These are phyloP conservation scores for Eidolon helvum DNA, from an alignment of 2,113 vertebrate species.

Conservation along the genomic window DNA sequence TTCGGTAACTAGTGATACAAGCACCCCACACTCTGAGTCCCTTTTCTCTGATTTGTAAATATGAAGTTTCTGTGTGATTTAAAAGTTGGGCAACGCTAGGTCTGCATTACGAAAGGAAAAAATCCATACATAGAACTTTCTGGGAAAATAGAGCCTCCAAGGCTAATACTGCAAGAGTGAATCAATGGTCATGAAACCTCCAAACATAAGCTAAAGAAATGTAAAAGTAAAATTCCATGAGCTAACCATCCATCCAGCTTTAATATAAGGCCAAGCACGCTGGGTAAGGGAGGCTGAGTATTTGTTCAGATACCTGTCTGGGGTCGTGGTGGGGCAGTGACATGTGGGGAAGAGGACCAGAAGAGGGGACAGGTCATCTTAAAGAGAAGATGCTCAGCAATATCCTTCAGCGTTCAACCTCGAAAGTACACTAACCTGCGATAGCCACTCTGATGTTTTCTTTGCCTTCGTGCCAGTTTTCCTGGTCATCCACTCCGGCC, in stretches of 20 bases:
- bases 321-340: rapidly evolving
- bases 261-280: background rate
- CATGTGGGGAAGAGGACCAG: background rate
- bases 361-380: background rate
- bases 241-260: no score
- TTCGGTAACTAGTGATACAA: background rate
- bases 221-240: background rate
- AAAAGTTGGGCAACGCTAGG: background rate
- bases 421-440: slow-evolving; percentile 84
- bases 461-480: slow-evolving; percentile 93
- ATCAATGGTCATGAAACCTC: background rate
- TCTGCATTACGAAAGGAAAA: background rate
- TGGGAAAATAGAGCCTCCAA: background rate
- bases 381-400: background rate
- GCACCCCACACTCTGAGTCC: background rate
- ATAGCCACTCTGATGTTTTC: slow-evolving; percentile 93
- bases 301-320: background rate
- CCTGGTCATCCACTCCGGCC: slow-evolving; percentile 87
- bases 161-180: background rate
- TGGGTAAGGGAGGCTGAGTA: background rate
- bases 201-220: background rate
- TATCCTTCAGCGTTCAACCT: background rate
- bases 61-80: background rate
- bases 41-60: background rate
- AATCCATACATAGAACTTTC: background rate